Evolutionary conservation across 2,113 vertebrate species (phyloP).

Genomic region (Gorsachius goisagi): DNA sequence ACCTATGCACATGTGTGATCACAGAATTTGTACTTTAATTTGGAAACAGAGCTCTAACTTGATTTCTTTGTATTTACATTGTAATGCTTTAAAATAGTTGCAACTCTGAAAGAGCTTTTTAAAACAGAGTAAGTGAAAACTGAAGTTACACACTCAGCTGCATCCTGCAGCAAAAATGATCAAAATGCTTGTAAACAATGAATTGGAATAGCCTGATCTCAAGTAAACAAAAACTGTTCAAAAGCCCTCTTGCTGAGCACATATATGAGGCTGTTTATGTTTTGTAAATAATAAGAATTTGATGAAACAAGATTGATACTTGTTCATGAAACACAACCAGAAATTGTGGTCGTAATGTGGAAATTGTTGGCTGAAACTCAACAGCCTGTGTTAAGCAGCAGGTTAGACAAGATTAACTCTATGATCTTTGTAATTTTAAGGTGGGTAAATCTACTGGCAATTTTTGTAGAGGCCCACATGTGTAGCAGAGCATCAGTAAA

Average conservation of each 20-base stretch:
- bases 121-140: background rate
- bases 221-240: background rate
- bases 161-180: background rate
- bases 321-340: background rate
- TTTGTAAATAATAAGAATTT: background rate
- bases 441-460: background rate
- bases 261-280: background rate
- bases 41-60: background rate
- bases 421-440: background rate
- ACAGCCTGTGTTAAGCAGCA: background rate
- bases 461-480: background rate
- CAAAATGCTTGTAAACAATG: background rate
- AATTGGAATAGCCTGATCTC: background rate
- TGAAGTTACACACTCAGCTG: background rate
- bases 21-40: background rate
- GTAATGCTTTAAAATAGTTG: background rate
- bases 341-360: background rate
- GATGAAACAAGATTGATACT: background rate
- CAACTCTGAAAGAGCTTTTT: background rate
- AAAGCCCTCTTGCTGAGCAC: background rate
- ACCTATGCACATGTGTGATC: fast-evolving
- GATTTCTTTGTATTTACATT: background rate
- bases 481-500: background rate
- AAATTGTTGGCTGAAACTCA: background rate
- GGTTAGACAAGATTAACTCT: background rate